Evolutionary conservation across 1,140 invertebrate genomes (phyloP), one percentile per base, ranked within the genome.

Genomic region (Campodea augens): DNA sequence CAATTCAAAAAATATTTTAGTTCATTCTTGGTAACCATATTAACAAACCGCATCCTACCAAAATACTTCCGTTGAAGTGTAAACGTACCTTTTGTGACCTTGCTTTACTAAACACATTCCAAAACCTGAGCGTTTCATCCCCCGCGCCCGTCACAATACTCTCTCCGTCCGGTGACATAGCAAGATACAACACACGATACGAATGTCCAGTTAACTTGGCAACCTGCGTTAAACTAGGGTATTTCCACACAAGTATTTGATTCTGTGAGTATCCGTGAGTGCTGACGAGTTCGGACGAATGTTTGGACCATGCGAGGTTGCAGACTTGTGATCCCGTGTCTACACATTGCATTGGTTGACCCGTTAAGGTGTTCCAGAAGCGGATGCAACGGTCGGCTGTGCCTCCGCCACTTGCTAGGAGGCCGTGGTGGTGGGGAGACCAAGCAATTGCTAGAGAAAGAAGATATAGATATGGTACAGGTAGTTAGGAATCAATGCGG

Each of bases 211-310:
- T 97, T 40, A 99, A 67, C 68, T 98, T 98, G 20, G 93, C 93
- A 39, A 99, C 92, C 67, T 91, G 84, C 69, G 85, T 89, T 39
- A 98, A 66, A 49, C 87, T 89, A 1, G 96, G 96, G 66, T 98
- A 99, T 57, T 98, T 98, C 96, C 96, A 99, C 0, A 99, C 90
- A 10, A 98, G 64, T 43, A 98, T 98, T 67, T 99, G 95, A 65
- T 99, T 98, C 61, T 98, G 95, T 22, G 93, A 98, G 59, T 99
- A 99, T 1, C 96, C 96, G 62, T 99, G 96, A 1, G 95, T 99
- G 55, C 89, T 95, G 46, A 97, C 92, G 56, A 98, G 65, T 67
- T 98, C 93, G 50, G 89, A 92, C 41, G 90, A 91, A 66, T 98
- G 91, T 62, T 96, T 97, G 12, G 92, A 98, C 96, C 96, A 99